Evolutionary conservation across 2,113 vertebrate genomes (phyloP).

Genomic region (Fukomys damarensis): DNA sequence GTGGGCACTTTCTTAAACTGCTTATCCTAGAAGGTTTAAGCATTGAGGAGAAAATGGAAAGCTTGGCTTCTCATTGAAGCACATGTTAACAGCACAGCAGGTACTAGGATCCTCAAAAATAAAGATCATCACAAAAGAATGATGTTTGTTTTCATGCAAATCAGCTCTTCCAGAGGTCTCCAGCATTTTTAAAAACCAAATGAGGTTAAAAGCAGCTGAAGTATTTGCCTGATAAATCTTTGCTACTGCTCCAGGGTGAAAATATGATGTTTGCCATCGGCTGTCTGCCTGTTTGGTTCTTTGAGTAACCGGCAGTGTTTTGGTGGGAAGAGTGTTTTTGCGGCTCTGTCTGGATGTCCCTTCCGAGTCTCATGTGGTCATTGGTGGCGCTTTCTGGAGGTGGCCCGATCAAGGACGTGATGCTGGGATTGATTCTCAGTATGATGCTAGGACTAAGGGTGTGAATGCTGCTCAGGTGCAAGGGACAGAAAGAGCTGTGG

Average conservation of each 20-base stretch:
- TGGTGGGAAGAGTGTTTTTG: neutral
- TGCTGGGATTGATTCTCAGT: neutral
- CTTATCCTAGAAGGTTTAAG: slow-evolving; percentile 37
- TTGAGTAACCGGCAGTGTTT: neutral
- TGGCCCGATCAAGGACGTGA: neutral
- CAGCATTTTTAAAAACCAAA: slow-evolving; percentile 39
- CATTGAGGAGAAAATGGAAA: slow-evolving; percentile 3
- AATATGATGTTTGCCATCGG: neutral
- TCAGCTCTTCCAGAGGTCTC: slow-evolving; percentile 23
- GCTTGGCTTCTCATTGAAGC: slow-evolving; percentile 1
- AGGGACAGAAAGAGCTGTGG: neutral
- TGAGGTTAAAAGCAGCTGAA: neutral
- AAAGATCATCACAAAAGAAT: slow-evolving; percentile 48
- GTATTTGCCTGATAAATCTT: neutral
- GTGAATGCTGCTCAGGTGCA: neutral
- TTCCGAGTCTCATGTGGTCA: neutral
- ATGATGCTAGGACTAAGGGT: neutral
- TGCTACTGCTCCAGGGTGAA: neutral
- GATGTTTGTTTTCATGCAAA: slow-evolving; percentile 55
- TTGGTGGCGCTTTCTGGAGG: neutral
- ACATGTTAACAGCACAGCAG: neutral
- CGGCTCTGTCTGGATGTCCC: neutral
- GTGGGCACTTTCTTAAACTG: slow-evolving; percentile 45
- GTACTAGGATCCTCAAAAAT: slow-evolving; percentile 19
- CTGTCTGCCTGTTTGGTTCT: slow-evolving; percentile 10